A percentile compares a stretch with the other conserved stretches of the same genome.
Evolutionary conservation across 2,797 vertebrate genomes (phyloP).

Genomic region (Chloroceryle inda): DNA sequence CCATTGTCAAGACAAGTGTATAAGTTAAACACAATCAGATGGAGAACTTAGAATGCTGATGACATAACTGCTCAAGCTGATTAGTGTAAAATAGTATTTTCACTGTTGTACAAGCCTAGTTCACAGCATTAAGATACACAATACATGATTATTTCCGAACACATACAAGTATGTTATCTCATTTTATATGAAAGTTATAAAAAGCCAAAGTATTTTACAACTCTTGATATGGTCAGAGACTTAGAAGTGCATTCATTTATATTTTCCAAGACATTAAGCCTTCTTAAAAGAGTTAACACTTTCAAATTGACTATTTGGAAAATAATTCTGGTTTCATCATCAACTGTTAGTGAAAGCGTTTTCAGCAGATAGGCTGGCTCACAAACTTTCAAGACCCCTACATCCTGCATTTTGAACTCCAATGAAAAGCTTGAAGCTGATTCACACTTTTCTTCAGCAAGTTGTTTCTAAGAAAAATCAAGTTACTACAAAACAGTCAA

Average conservation of each 20-base stretch:
- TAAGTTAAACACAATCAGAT: not conserved
- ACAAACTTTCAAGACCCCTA: not conserved
- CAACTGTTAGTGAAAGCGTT: not conserved
- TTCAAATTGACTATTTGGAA: not conserved
- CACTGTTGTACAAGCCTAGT: not conserved
- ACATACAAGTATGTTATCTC: not conserved
- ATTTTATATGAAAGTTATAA: not conserved
- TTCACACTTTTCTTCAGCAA: not conserved
- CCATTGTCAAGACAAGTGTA: too few relatives aligned
- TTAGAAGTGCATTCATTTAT: not conserved
- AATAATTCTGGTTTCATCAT: too few relatives aligned
- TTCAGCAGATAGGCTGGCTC: not conserved
- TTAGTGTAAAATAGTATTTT: not conserved
- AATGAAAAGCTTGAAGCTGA: not conserved
- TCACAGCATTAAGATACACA: not conserved
- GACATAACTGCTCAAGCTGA: not conserved
- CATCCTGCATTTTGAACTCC: not conserved
- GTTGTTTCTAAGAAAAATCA: not conserved
- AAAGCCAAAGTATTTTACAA: not conserved
- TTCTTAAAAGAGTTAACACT: not conserved
- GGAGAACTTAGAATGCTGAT: not conserved
- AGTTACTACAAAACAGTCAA: not conserved
- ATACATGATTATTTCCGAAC: not conserved
- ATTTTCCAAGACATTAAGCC: not conserved
- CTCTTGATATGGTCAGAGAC: not conserved